Evolutionary conservation across 1,140 invertebrate species (phyloP), one percentile per base, ranked within the genome.

Genomic region (Sycobia sp.): DNA sequence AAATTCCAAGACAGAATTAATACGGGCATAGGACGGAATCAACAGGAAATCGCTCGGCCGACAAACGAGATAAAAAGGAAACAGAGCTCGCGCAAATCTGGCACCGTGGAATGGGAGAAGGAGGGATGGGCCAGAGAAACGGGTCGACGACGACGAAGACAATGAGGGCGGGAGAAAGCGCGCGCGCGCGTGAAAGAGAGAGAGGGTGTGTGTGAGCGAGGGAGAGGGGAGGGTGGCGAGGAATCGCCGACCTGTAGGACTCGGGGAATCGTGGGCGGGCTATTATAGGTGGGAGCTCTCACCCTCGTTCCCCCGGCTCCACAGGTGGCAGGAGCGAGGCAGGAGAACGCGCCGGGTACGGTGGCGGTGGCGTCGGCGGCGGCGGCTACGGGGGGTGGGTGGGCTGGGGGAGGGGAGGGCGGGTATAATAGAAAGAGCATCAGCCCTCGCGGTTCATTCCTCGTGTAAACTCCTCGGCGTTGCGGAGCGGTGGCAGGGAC

Each of bases 351-450:
- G n/a, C n/a, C n/a, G n/a, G n/a, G n/a, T n/a, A n/a, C n/a, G n/a
- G n/a, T n/a, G n/a, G n/a, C n/a, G n/a, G n/a, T n/a, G n/a, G n/a
- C n/a, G n/a, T n/a, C n/a, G n/a, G n/a, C n/a, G n/a, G n/a, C n/a
- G n/a, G n/a, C n/a, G n/a, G n/a, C n/a, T n/a, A n/a, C n/a, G n/a
- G n/a, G n/a, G n/a, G n/a, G n/a, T n/a, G n/a, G n/a, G n/a, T n/a
- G 34, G 53, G 65, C 69, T 70, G 73, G 71, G 69, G 73, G 76
- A 69, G 69, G 67, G 55, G 51, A 34, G 67, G 55, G 51, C 32
- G 67, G 74, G 71, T 80, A 80, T 79, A 79, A 80, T 76, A 78
- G 70, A 76, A 71, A 71, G 74, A 75, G 70, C 70, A 73, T 61
- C 72, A 71, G 71, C 69, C 73, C 67, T 73, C 68, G 58, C 54